These are phyloP conservation scores for Ectemnius cavifrons DNA, from an alignment of 2,888 invertebrate species.

Conservation along the genomic window DNA sequence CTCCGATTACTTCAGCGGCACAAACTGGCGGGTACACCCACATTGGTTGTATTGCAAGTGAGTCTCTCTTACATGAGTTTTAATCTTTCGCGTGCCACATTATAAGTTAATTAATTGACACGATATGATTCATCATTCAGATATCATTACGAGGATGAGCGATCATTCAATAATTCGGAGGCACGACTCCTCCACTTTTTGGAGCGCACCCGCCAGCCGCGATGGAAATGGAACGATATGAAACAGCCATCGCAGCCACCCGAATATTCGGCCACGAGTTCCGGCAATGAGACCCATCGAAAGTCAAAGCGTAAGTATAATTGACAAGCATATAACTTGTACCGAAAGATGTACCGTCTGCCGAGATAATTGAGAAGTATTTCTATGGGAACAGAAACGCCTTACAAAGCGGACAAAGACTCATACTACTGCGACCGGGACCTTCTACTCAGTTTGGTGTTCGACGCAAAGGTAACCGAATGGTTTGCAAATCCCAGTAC, in stretches of 20 bases:
- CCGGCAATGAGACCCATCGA: slow-evolving; percentile 58
- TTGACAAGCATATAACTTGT: neutral
- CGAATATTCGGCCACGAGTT: slow-evolving; percentile 79
- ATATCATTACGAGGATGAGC: slow-evolving; percentile 87
- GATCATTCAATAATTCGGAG: slow-evolving; percentile 86
- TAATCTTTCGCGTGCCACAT: too few species aligned
- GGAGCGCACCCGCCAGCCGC: slow-evolving; percentile 87
- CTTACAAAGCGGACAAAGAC: slow-evolving; percentile 55
- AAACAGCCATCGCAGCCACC: slow-evolving; percentile 85
- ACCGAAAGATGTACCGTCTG: neutral
- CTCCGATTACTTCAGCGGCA: slow-evolving; percentile 85
- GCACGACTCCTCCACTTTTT: slow-evolving; percentile 89
- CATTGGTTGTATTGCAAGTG: slow-evolving; percentile 83
- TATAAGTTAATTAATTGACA: neutral
- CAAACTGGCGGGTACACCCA: slow-evolving; percentile 92
- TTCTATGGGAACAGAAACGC: slow-evolving; percentile 37
- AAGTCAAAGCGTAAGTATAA: slow-evolving; percentile 49
- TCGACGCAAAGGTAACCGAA: slow-evolving; percentile 92
- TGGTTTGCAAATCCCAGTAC: slow-evolving; percentile 91
- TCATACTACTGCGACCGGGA: slow-evolving; percentile 87
- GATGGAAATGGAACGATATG: slow-evolving; percentile 86
- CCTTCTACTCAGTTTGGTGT: slow-evolving; percentile 90
- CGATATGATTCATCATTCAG: slow-evolving; percentile 74
- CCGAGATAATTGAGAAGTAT: neutral
- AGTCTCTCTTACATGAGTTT: slow-evolving; percentile 45